Percentiles rank a stretch among this genome's conserved stretches.
Conservation (phyloP, 2,888 invertebrate genomes). For the Disparrhopalites patrizii region DNA sequence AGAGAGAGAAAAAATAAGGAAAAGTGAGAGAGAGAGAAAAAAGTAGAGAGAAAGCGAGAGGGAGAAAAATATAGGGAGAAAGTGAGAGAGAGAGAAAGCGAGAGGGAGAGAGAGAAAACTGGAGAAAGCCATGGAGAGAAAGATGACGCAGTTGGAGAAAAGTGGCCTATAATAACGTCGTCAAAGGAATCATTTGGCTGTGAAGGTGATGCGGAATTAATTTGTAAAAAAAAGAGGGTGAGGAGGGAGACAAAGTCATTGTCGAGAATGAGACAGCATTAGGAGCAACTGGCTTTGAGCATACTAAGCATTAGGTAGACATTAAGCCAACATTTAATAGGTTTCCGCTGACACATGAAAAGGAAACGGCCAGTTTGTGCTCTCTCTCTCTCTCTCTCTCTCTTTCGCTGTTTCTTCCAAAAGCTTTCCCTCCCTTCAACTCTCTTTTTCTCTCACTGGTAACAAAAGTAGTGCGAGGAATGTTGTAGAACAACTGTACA, state of each 20-base stretch:
- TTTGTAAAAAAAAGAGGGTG: conserved; percentile 13
- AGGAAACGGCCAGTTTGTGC: conserved; percentile 27
- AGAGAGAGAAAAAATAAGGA: neutral
- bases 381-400: neutral
- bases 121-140: neutral
- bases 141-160: conserved; percentile 22
- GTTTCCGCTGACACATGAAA: conserved; percentile 26
- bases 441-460: too few species aligned
- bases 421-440: too few species aligned
- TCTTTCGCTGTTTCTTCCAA: too few species aligned
- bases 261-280: conserved; percentile 26
- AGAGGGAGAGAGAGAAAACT: conserved; percentile 7
- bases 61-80: too few species aligned
- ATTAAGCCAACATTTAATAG: conserved; percentile 27
- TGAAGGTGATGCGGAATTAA: conserved; percentile 29
- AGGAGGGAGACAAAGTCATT: conserved; percentile 16
- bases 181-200: conserved; percentile 23
- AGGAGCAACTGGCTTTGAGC: conserved; percentile 27
- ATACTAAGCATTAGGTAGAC: conserved; percentile 25
- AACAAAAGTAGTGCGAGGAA: too few species aligned
- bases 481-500: too few species aligned
- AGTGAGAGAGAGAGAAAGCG: neutral
- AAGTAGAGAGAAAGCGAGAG: too few species aligned
- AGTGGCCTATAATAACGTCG: conserved; percentile 23
- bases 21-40: neutral